Evolutionary conservation across 1,140 invertebrate genomes (phyloP).

Genomic region (Neodiprion pinetum): DNA sequence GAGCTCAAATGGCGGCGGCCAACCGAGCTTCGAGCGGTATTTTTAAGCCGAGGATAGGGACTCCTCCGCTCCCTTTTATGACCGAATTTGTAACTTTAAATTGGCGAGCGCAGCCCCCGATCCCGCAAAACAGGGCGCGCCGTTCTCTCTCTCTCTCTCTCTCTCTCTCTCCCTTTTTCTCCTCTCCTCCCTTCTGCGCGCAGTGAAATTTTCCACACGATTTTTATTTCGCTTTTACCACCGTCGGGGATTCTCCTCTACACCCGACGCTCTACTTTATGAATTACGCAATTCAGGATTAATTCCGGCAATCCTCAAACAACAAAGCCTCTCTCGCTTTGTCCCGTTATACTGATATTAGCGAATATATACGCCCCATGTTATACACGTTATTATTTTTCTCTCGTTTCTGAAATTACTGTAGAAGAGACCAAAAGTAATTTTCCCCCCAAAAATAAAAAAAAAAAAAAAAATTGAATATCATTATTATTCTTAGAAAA

Average conservation of each 20-base stretch:
- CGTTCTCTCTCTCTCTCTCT: neutral
- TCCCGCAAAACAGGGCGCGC: too few relatives aligned
- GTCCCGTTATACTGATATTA: neutral
- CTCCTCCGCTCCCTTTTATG: slow-evolving; percentile 42
- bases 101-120: slow-evolving; percentile 35
- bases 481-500: too few relatives aligned
- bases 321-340: neutral
- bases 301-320: neutral
- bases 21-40: neutral
- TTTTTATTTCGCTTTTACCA: neutral
- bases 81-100: slow-evolving; percentile 59
- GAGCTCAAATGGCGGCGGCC: slow-evolving; percentile 50
- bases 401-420: neutral
- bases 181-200: slow-evolving; percentile 25
- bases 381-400: neutral
- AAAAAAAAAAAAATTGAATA: too few relatives aligned
- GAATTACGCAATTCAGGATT: too few relatives aligned
- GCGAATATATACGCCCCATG: neutral
- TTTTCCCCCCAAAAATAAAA: too few relatives aligned
- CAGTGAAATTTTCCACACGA: slow-evolving; percentile 38
- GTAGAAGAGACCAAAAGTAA: too few relatives aligned
- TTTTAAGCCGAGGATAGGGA: slow-evolving; percentile 1
- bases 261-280: neutral
- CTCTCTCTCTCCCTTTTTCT: slow-evolving; percentile 9
- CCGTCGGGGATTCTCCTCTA: neutral